Evolutionary conservation across 1,140 invertebrate genomes (phyloP).

Genomic region (Drosophila arizonae): DNA sequence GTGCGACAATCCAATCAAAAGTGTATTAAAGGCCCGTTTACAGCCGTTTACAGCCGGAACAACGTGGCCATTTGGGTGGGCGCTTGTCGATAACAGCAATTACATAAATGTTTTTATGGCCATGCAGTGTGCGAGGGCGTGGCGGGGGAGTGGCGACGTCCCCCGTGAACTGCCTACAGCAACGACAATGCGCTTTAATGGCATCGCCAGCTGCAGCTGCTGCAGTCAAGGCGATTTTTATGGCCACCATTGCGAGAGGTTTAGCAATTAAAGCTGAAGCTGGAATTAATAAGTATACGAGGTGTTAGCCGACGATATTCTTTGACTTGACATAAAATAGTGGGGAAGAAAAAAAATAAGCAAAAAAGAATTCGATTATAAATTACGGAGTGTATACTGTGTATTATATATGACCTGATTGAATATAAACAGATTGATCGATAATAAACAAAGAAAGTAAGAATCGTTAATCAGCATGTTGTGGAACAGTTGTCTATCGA

Average conservation of each 20-base stretch:
- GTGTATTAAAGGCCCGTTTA: constrained; percentile 76
- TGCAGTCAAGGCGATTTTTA: constrained; percentile 44
- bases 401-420: no score
- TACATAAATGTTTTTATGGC: constrained; percentile 79
- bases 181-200: constrained; percentile 64
- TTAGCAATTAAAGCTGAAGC: constrained; percentile 70
- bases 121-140: neutral
- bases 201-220: constrained; percentile 48
- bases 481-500: no score
- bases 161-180: constrained; percentile 45
- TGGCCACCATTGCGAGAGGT: constrained; percentile 9
- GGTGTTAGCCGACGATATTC: constrained; percentile 12
- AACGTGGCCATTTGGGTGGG: constrained; percentile 58
- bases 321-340: no score
- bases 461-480: no score
- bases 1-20: constrained; percentile 81
- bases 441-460: no score
- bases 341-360: no score
- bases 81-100: constrained; percentile 76
- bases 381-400: no score
- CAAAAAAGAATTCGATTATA: no score
- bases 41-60: constrained; percentile 57
- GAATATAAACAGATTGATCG: no score
- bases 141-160: constrained; percentile 26
- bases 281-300: constrained; percentile 58